phyloP scores from a whole-genome alignment of 92 coral and sea anemone species.

The Phenganax stokvisi region DNA sequence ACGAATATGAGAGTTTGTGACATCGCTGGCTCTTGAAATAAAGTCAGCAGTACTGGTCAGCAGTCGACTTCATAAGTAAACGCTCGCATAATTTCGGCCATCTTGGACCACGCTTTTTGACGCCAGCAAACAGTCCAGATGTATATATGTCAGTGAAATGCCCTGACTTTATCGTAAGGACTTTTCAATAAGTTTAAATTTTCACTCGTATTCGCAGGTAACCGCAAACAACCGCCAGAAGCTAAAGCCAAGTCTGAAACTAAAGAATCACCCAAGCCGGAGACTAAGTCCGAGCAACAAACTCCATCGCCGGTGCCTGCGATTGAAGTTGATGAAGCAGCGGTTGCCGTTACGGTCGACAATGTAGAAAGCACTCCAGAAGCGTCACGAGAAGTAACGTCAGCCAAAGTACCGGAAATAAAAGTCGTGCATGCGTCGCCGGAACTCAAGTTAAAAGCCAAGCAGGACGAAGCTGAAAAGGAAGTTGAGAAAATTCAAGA shows the following conservation, averaged over 20 bases:
- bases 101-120: no score
- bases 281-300: neutral
- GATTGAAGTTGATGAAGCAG: conserved; percentile 18
- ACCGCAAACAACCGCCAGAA: conserved; percentile 29
- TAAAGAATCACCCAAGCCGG: neutral
- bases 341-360: neutral
- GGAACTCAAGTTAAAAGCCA: conserved; percentile 21
- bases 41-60: no score
- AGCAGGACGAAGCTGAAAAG: neutral
- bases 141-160: no score
- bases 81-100: no score
- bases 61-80: no score
- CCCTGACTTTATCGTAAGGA: no score
- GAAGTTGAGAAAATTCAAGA: neutral
- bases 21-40: no score
- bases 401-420: conserved; percentile 12
- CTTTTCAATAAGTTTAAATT: neutral
- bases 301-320: conserved; percentile 14
- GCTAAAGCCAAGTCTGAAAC: neutral
- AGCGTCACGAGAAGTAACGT: neutral
- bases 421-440: conserved; percentile 28
- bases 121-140: no score
- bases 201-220: neutral
- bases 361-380: conserved; percentile 9
- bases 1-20: no score